Percentiles rank a stretch among this genome's conserved stretches.
Evolutionary conservation across 2,797 vertebrate genomes (phyloP).

Genomic region (Galaxias olidus): DNA sequence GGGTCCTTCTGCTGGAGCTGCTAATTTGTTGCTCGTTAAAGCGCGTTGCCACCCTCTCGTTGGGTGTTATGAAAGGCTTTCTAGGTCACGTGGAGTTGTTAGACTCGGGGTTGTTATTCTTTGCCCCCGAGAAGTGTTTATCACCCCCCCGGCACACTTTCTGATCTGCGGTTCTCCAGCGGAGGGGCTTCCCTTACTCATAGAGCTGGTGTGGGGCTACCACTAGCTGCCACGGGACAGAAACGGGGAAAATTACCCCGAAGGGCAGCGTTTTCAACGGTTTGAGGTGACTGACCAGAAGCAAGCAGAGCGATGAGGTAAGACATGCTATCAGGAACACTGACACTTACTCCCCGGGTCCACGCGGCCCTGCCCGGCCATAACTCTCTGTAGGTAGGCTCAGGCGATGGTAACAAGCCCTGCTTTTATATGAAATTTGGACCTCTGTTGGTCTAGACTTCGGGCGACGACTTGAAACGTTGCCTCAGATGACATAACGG

Average conservation of each 20-base stretch:
- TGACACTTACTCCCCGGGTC: slow-evolving; percentile 41
- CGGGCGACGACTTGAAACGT: slow-evolving; percentile 56
- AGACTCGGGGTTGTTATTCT: slow-evolving; percentile 56
- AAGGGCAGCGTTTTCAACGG: slow-evolving; percentile 65
- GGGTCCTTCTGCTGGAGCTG: slow-evolving; percentile 45
- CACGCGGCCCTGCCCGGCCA: slow-evolving; percentile 41
- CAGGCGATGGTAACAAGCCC: slow-evolving; percentile 52
- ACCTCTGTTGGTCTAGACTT: slow-evolving; percentile 67
- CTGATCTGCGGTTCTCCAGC: slow-evolving; percentile 60
- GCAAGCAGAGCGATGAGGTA: slow-evolving; percentile 69
- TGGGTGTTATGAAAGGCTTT: slow-evolving; percentile 7
- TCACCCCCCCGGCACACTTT: slow-evolving; percentile 63
- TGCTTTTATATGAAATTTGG: slow-evolving; percentile 66
- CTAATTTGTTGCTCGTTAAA: slow-evolving; percentile 65
- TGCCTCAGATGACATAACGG: slow-evolving; percentile 66
- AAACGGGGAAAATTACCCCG: slow-evolving; percentile 61
- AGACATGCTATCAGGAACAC: slow-evolving; percentile 50
- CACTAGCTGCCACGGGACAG: slow-evolving; percentile 74
- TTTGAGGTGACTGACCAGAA: slow-evolving; percentile 72
- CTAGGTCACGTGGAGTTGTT: slow-evolving; percentile 19
- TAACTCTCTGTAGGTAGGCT: slow-evolving; percentile 43
- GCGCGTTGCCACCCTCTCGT: slow-evolving; percentile 51
- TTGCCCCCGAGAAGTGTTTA: slow-evolving; percentile 62
- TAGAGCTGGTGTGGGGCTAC: slow-evolving; percentile 68
- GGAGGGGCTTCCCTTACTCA: slow-evolving; percentile 67